These are phyloP conservation scores for Propsilocerus akamusi DNA, from an alignment of 1,140 invertebrate species.

Conservation along the genomic window DNA sequence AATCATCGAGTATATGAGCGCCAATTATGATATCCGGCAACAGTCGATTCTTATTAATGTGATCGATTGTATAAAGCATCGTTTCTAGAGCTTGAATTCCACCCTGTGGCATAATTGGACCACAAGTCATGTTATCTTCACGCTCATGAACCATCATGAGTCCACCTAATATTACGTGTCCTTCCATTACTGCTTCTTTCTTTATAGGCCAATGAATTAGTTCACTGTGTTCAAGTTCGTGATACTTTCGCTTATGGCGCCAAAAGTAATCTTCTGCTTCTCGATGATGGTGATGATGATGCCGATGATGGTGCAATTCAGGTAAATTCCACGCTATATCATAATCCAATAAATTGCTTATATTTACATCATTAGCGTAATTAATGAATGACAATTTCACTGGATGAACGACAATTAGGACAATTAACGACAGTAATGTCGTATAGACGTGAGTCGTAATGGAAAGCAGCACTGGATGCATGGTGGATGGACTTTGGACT, in stretches of 20 bases:
- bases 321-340: too few species aligned
- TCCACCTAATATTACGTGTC: conserved; percentile 67
- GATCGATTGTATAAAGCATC: conserved; percentile 73
- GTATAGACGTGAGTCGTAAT: too few species aligned
- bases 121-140: conserved; percentile 59
- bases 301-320: too few species aligned
- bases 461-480: too few species aligned
- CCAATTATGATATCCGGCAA: conserved; percentile 53
- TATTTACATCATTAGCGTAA: too few species aligned
- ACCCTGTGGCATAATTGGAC: conserved; percentile 76
- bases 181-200: conserved; percentile 65
- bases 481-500: too few species aligned
- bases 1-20: conserved; percentile 74
- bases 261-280: not conserved
- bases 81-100: conserved; percentile 68
- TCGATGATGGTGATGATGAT: too few species aligned
- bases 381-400: too few species aligned
- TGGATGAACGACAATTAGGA: too few species aligned
- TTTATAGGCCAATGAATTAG: conserved; percentile 60
- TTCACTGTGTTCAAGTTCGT: not conserved
- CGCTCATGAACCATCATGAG: conserved; percentile 88
- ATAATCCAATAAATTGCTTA: too few species aligned
- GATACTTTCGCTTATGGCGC: not conserved
- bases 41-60: conserved; percentile 39
- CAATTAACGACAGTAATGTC: too few species aligned